Evolutionary conservation across 2,888 invertebrate genomes (phyloP).

Genomic region (Thereva unica): DNA sequence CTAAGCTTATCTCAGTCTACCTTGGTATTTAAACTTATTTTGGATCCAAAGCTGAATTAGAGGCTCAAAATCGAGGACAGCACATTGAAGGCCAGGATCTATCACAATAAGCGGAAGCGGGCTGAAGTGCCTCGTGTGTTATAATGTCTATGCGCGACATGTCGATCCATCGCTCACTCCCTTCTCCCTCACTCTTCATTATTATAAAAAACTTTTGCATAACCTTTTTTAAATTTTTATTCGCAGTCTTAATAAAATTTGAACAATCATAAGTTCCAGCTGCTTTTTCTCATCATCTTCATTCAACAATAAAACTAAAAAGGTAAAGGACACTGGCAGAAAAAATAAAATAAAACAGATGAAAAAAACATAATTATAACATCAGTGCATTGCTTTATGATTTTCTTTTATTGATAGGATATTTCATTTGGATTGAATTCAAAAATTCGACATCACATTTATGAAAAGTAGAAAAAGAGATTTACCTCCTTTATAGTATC

Average conservation of each 20-base stretch:
- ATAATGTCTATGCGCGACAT: too few species aligned
- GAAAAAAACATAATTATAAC: constrained; percentile 20
- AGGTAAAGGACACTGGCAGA: background rate
- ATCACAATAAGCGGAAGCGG: too few species aligned
- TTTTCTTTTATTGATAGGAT: constrained; percentile 32
- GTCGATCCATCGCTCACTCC: too few species aligned
- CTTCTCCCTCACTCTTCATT: too few species aligned
- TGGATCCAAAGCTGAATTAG: too few species aligned
- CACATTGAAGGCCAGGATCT: too few species aligned
- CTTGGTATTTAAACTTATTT: too few species aligned
- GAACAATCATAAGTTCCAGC: constrained; percentile 34
- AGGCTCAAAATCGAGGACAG: too few species aligned
- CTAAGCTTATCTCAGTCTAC: too few species aligned
- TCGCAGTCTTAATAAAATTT: constrained; percentile 33
- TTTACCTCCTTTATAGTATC: constrained; percentile 14
- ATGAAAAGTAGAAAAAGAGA: constrained; percentile 35
- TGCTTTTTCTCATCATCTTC: constrained; percentile 6
- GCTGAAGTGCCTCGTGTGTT: too few species aligned
- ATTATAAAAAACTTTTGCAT: too few species aligned
- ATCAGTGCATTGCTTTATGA: constrained; percentile 33
- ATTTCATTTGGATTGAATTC: constrained; percentile 31
- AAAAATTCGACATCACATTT: constrained; percentile 37
- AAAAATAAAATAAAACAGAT: constrained; percentile 31
- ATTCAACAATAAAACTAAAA: constrained; percentile 21
- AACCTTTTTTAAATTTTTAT: constrained; percentile 1